Percentiles rank a stretch among this genome's conserved stretches.
phyloP scores from a whole-genome alignment of 2,888 invertebrate genomes.

The Theodoxus fluviatilis region DNA sequence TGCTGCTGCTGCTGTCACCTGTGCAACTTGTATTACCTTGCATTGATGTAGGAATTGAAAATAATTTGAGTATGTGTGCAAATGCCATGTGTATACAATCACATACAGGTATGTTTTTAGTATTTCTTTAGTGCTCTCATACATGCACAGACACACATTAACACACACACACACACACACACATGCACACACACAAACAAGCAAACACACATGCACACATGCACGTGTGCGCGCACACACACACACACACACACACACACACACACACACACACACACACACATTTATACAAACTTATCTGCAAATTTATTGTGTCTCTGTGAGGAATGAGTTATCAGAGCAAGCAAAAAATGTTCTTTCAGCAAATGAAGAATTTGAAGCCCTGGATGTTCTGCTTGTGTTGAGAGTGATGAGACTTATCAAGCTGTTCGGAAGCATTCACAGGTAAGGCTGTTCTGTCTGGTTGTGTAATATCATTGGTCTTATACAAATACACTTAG shows the following conservation, averaged over 20 bases:
- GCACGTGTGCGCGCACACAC: conserved; percentile 14
- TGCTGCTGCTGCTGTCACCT: too few species aligned
- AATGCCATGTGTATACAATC: too few species aligned
- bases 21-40: too few species aligned
- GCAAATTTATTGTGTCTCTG: neutral
- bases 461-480: too few species aligned
- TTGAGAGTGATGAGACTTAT: conserved; percentile 66
- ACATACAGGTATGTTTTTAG: too few species aligned
- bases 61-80: too few species aligned
- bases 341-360: neutral
- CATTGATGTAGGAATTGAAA: too few species aligned
- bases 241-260: conserved; percentile 6
- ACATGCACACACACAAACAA: neutral
- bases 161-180: conserved; percentile 21
- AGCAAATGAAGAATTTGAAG: conserved; percentile 56
- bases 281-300: neutral
- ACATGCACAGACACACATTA: neutral
- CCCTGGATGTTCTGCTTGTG: conserved; percentile 67
- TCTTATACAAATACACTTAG: too few species aligned
- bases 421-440: conserved; percentile 66
- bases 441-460: conserved; percentile 55
- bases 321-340: neutral
- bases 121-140: neutral
- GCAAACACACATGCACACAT: neutral
- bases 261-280: conserved; percentile 21